Evolutionary conservation across 2,797 vertebrate genomes (phyloP).

Genomic region (Myotis findleyi): DNA sequence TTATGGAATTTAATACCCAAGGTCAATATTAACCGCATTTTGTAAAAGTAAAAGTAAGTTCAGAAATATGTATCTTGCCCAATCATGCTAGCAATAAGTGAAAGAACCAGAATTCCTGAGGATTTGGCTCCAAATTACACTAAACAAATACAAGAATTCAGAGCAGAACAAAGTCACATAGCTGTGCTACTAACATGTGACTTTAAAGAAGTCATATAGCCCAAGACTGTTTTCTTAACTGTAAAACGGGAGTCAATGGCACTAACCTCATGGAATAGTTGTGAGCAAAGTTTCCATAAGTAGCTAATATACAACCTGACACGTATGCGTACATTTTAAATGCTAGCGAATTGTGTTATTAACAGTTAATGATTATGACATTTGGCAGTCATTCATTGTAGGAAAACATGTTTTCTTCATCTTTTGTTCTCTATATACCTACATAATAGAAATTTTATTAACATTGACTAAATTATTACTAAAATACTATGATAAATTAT

Average conservation of each 20-base stretch:
- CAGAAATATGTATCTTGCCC: background rate
- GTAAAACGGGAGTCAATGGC: background rate
- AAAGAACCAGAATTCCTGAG: slow-evolving; percentile 2
- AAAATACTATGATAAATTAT: background rate
- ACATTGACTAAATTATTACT: background rate
- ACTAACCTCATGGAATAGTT: background rate
- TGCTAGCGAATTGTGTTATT: background rate
- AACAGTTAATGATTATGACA: background rate
- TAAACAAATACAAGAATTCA: background rate
- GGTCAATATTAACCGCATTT: background rate
- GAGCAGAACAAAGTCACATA: background rate
- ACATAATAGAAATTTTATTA: background rate
- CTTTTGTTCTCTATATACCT: background rate
- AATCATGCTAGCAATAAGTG: background rate
- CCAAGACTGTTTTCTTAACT: background rate
- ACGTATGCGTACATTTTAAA: background rate
- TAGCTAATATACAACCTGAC: background rate
- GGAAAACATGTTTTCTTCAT: background rate
- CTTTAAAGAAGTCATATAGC: slow-evolving; percentile 25
- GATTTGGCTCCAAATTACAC: background rate
- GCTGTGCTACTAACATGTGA: background rate
- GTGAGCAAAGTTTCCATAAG: background rate
- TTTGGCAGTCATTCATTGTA: background rate
- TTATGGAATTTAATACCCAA: background rate
- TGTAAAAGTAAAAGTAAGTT: slow-evolving; percentile 31